A percentile compares a stretch with the other conserved stretches of the same genome.
These are phyloP conservation scores for Agrilus biguttatus DNA, from an alignment of 2,888 invertebrate genomes.

Conservation along the genomic window DNA sequence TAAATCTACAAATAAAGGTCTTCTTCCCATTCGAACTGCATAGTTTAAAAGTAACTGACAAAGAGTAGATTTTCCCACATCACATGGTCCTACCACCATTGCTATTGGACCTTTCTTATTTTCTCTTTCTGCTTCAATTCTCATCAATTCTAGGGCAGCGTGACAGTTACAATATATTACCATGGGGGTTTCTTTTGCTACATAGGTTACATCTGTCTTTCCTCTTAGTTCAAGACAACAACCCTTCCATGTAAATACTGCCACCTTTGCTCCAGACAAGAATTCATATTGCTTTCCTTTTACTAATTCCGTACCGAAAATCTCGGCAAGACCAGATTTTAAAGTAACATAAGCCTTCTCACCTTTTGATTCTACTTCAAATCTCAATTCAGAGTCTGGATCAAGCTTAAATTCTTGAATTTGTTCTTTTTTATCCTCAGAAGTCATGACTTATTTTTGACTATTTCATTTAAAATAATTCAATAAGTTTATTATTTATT, in stretches of 20 bases:
- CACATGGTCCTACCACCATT: constrained; percentile 86
- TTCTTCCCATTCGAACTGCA: constrained; percentile 75
- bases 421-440: constrained; percentile 20
- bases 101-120: constrained; percentile 66
- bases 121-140: constrained; percentile 65
- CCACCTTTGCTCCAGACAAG: constrained; percentile 80
- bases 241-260: constrained; percentile 93
- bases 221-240: constrained; percentile 77
- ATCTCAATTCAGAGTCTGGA: constrained; percentile 78
- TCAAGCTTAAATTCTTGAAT: constrained; percentile 69
- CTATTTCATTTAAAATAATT: not conserved
- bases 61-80: constrained; percentile 93
- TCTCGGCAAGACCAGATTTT: constrained; percentile 81
- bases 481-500: no score
- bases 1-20: constrained; percentile 86
- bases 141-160: constrained; percentile 81
- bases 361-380: constrained; percentile 81
- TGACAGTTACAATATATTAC: constrained; percentile 91
- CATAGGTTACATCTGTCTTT: constrained; percentile 83
- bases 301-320: constrained; percentile 92
- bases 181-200: constrained; percentile 96
- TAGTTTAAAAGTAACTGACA: constrained; percentile 78
- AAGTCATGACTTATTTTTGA: constrained; percentile 3
- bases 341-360: constrained; percentile 74
- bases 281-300: constrained; percentile 87